A percentile compares a stretch with the other conserved stretches of the same genome.
Evolutionary conservation across 2,888 invertebrate species (phyloP).

Genomic region (Pocota personata): DNA sequence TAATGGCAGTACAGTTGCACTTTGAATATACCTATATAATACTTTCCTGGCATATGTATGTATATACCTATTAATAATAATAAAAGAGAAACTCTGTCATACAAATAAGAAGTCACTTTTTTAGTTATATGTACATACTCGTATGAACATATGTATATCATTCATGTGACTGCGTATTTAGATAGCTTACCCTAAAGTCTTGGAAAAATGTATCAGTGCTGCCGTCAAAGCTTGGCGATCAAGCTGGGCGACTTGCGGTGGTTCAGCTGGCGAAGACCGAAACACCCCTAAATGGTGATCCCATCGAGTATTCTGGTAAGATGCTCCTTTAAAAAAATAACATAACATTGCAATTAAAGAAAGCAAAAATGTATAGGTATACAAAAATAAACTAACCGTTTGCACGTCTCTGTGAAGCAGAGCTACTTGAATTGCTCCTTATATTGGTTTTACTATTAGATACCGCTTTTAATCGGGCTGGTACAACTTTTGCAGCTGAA

Average conservation of each 20-base stretch:
- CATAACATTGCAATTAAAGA: neutral
- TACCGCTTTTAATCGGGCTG: slow-evolving; percentile 86
- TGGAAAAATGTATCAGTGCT: slow-evolving; percentile 83
- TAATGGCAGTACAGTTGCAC: no score
- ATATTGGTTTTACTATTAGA: slow-evolving; percentile 80
- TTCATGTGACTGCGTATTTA: neutral
- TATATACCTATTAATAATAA: no score
- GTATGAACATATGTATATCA: neutral
- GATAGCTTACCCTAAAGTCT: slow-evolving; percentile 77
- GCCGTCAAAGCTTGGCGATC: slow-evolving; percentile 83
- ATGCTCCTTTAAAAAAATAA: slow-evolving; percentile 47
- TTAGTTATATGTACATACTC: no score
- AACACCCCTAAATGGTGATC: slow-evolving; percentile 88
- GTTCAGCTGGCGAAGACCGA: slow-evolving; percentile 84
- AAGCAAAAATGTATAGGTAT: neutral
- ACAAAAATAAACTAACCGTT: slow-evolving; percentile 77
- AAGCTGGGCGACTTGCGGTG: slow-evolving; percentile 81
- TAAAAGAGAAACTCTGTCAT: no score
- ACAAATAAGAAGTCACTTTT: no score
- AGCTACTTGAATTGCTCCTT: slow-evolving; percentile 80
- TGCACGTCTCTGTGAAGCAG: slow-evolving; percentile 80
- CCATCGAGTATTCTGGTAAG: slow-evolving; percentile 82
- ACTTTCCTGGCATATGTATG: no score
- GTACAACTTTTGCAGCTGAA: slow-evolving; percentile 95
- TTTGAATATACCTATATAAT: no score